A percentile compares a stretch with the other conserved stretches of the same genome.
Conservation (phyloP, 2,113 vertebrate species). For the Plectropomus leopardus region DNA sequence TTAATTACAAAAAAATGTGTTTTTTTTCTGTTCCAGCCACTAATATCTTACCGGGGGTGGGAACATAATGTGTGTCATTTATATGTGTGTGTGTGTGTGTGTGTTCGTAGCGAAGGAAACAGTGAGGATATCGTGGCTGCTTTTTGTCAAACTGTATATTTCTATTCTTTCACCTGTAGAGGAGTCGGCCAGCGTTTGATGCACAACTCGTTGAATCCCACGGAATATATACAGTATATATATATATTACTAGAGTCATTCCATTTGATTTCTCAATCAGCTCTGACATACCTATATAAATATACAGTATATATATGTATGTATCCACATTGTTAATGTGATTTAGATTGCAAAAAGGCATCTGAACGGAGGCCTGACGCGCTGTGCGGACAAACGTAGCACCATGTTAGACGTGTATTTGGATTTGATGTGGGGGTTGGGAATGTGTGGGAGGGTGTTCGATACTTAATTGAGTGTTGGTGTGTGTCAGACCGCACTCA, state of each 20-base stretch:
- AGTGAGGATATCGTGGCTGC: conserved; percentile 61
- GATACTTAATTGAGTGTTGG: conserved; percentile 37
- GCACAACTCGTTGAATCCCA: conserved; percentile 63
- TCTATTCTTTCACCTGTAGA: conserved; percentile 48
- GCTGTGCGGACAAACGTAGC: conserved; percentile 51
- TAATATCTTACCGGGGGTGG: conserved; percentile 46
- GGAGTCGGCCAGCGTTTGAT: conserved; percentile 48
- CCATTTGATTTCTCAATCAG: conserved; percentile 53
- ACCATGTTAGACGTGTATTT: conserved; percentile 41
- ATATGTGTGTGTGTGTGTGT: conserved; percentile 34
- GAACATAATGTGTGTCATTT: conserved; percentile 52
- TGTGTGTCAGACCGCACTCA: conserved; percentile 20
- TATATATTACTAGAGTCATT: conserved; percentile 59
- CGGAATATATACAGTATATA: conserved; percentile 42
- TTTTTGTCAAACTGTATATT: conserved; percentile 66
- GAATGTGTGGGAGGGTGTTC: conserved; percentile 4
- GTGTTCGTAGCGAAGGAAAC: conserved; percentile 67
- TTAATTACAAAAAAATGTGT: conserved; percentile 59
- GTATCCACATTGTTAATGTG: conserved; percentile 66
- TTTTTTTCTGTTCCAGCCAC: conserved; percentile 44
- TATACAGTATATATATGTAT: conserved; percentile 57
- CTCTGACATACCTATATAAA: conserved; percentile 57
- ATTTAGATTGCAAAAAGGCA: conserved; percentile 47
- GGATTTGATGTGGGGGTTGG: conserved; percentile 16
- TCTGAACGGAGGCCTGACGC: conserved; percentile 48